phyloP scores from a whole-genome alignment of 2,888 invertebrate genomes.

The Yponomeuta cagnagella region DNA sequence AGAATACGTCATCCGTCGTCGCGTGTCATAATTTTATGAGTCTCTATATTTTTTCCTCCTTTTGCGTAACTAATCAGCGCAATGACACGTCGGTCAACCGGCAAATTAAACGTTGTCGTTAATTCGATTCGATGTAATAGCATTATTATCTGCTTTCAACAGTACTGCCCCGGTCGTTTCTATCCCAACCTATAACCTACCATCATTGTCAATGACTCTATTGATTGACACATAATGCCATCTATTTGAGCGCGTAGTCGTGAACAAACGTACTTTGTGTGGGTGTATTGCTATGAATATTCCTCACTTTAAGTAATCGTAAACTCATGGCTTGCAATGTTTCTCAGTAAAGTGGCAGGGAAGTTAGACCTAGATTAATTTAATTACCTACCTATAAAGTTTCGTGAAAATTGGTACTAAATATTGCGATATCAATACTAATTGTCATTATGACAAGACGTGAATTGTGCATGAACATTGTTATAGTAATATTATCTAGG shows the following conservation, averaged over 20 bases:
- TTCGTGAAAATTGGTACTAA: too few relatives aligned
- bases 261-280: constrained; percentile 39
- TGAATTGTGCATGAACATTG: too few relatives aligned
- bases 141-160: constrained; percentile 12
- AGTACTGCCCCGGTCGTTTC: neutral
- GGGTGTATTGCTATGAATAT: constrained; percentile 49
- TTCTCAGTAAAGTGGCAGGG: neutral
- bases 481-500: too few relatives aligned
- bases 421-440: too few relatives aligned
- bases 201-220: constrained; percentile 18
- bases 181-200: neutral
- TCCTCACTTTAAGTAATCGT: constrained; percentile 26
- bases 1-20: constrained; percentile 54
- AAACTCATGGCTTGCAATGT: neutral
- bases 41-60: constrained; percentile 48
- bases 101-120: constrained; percentile 25
- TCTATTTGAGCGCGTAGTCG: constrained; percentile 39
- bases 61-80: constrained; percentile 47
- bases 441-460: too few relatives aligned
- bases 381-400: too few relatives aligned
- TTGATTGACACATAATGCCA: constrained; percentile 31
- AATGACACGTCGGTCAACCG: constrained; percentile 18
- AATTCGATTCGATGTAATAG: constrained; percentile 9
- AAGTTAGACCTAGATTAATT: neutral
- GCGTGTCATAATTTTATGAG: constrained; percentile 36